Base-by-base conservation (phyloP, 2,888 invertebrate genomes). In the Adela reaumurella region DNA sequence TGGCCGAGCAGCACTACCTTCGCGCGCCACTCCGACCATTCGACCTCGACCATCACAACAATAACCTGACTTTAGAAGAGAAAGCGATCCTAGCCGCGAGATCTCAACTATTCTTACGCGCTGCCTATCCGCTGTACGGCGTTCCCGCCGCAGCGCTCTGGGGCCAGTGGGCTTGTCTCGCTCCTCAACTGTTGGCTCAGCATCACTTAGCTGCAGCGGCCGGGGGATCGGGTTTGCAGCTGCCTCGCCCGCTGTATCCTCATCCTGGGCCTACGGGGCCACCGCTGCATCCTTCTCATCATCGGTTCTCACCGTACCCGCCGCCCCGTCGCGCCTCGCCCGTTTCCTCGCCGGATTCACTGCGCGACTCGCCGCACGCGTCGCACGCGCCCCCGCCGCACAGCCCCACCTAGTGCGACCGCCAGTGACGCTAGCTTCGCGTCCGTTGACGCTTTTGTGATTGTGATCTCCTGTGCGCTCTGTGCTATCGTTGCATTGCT, bases 1-100 rank as follows among this genome's bases (percentile, higher is more conserved):
- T 92, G 60, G 90, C 89, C 43, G 92, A 92, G 63, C 92, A 92
- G 70, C 90, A 92, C 59, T 87, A 91, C 59, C 80, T 92, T 54
- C 86, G 92, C 46, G 86, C 90, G 47, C 89, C 89, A 2, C 74
- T 90, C 57, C 84, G 90, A 47, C 88, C 90, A 35, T 87, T 89
- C 60, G 86, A 84, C 57, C 73, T 89, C 61, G 90, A 91, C 55
- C 83, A 83, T 51, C 84, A 87, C 60, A 85, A 86, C 60, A 85
- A 85, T 61, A 88, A 87, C 58, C 71, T 90, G 45, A 88, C 88
- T 17, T 64, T 89, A 54, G 90, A 90, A 62, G 90, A 90, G 65
- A 89, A 89, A 59, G 89, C 90, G 1, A 82, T 90, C 43, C 72
- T 90, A 58, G 89, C 89, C 0, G 90, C 90, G 1, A 77, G 90